A percentile compares a stretch with the other conserved stretches of the same genome.
Conservation (phyloP, 1,140 invertebrate genomes). For the Zophobas atratus region DNA sequence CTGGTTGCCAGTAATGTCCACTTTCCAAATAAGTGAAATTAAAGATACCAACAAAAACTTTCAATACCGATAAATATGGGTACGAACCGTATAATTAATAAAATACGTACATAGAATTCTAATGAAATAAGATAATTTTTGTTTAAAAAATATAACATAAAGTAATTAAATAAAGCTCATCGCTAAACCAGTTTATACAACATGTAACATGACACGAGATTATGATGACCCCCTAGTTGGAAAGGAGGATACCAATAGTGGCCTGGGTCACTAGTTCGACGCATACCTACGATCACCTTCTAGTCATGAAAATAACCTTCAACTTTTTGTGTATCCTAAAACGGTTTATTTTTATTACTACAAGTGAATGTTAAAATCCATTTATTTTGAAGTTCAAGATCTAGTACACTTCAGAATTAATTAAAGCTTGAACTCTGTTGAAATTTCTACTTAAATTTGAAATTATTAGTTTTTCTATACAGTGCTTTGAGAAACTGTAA, state of each 20-base stretch:
- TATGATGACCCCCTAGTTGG: conserved; percentile 20
- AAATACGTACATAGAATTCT: too few relatives aligned
- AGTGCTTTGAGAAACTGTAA: too few relatives aligned
- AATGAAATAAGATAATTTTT: too few relatives aligned
- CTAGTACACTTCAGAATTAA: neutral
- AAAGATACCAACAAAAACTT: too few relatives aligned
- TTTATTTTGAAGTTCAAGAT: neutral
- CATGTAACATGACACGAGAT: neutral
- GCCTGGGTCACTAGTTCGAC: conserved; percentile 32
- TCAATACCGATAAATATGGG: too few relatives aligned
- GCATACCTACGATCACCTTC: conserved; percentile 21
- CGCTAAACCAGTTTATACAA: conserved; percentile 8
- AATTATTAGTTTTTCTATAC: too few relatives aligned
- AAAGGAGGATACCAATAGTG: conserved; percentile 30
- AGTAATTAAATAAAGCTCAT: conserved; percentile 4
- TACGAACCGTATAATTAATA: too few relatives aligned
- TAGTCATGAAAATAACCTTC: conserved; percentile 21
- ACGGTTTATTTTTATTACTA: conserved; percentile 24
- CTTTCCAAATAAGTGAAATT: too few relatives aligned
- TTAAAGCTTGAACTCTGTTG: too few relatives aligned
- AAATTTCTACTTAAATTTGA: too few relatives aligned
- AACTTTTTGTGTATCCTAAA: conserved; percentile 4
- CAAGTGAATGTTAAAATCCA: neutral
- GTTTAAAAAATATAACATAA: neutral
- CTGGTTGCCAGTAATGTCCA: too few relatives aligned